Evolutionary conservation across 2,113 vertebrate species (phyloP).

Genomic region (Myrmophylax atrothorax): DNA sequence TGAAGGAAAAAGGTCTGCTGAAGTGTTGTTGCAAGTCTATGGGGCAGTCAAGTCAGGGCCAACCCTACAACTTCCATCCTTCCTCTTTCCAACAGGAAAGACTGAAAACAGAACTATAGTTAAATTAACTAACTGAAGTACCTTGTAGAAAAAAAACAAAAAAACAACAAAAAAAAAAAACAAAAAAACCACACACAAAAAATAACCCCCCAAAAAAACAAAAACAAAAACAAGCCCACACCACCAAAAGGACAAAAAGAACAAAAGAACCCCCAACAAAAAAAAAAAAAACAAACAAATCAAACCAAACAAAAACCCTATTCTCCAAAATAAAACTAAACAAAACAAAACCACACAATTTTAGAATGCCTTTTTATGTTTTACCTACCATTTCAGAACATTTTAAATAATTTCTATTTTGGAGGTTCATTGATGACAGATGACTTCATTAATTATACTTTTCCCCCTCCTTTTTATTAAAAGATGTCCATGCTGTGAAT

Average conservation of each 20-base stretch:
- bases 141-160: not conserved
- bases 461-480: not conserved
- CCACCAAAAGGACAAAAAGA: too few species aligned
- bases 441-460: slow-evolving; percentile 20
- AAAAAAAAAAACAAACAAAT: not conserved
- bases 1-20: not conserved
- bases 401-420: slow-evolving; percentile 44
- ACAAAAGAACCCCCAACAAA: rapidly evolving
- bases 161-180: not conserved
- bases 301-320: too few species aligned
- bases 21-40: not conserved
- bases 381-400: not conserved
- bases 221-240: not conserved
- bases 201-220: too few species aligned
- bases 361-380: not conserved
- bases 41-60: not conserved
- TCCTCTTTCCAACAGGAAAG: not conserved
- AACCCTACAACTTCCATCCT: not conserved
- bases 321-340: not conserved
- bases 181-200: not conserved
- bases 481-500: not conserved
- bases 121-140: not conserved
- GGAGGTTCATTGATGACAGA: slow-evolving; percentile 7
- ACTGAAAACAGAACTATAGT: not conserved
- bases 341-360: rapidly evolving